These are phyloP conservation scores for Thunnus albacares DNA, from an alignment of 2,797 vertebrate genomes.

Conservation along the genomic window DNA sequence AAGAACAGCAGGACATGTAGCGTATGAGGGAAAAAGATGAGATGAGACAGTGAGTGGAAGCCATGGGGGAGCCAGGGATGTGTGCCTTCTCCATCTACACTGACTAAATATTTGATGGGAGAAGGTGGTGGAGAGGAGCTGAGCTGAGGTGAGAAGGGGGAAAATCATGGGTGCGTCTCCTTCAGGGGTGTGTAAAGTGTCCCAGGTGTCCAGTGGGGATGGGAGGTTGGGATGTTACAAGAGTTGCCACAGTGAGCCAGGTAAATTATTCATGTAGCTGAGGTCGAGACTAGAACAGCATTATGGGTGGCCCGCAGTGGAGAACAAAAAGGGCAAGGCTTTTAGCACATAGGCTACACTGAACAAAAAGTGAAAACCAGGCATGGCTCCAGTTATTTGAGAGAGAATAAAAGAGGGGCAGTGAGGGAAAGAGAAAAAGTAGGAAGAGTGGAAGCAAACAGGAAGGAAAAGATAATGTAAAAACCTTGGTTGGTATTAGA, in stretches of 20 bases:
- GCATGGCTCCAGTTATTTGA: background rate
- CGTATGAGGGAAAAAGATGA: constrained; percentile 34
- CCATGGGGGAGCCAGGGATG: constrained; percentile 28
- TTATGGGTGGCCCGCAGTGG: constrained; percentile 52
- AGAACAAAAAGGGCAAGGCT: constrained; percentile 66
- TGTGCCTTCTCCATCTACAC: constrained; percentile 45
- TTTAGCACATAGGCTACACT: constrained; percentile 42
- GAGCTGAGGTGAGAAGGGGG: constrained; percentile 48
- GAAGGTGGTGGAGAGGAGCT: constrained; percentile 39
- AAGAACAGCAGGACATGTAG: constrained; percentile 41
- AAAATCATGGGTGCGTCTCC: constrained; percentile 67
- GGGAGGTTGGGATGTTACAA: constrained; percentile 70
- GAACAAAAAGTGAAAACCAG: constrained; percentile 40
- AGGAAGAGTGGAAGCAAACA: constrained; percentile 9
- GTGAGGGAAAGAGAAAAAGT: background rate
- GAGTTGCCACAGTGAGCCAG: constrained; percentile 53
- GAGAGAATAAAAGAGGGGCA: constrained; percentile 8
- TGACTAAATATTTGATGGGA: constrained; percentile 81
- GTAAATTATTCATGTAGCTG: constrained; percentile 78
- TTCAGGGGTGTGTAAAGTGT: constrained; percentile 64
- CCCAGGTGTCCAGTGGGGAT: constrained; percentile 41
- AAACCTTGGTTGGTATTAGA: constrained; percentile 18
- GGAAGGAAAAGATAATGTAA: constrained; percentile 32
- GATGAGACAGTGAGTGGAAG: constrained; percentile 54
- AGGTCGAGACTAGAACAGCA: constrained; percentile 59